Percentiles rank a stretch among this genome's conserved stretches.
phyloP scores from a whole-genome alignment of 2,888 invertebrate genomes.

The Acanthococcus lagerstroemiae region DNA sequence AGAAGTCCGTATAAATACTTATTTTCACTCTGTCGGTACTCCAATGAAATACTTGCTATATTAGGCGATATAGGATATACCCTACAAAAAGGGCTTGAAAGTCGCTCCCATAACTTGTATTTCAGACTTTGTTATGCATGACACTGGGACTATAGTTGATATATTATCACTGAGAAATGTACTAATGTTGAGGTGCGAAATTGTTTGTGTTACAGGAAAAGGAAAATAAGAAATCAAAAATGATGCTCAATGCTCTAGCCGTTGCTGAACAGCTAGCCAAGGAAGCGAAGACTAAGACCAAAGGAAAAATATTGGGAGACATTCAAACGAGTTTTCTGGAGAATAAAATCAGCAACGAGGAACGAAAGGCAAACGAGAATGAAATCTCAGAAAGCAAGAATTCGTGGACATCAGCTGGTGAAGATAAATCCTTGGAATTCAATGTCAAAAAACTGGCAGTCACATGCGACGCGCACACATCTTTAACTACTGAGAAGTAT shows the following conservation, averaged over 20 bases:
- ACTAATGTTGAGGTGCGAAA: neutral
- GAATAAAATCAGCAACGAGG: neutral
- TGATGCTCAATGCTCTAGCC: constrained; percentile 63
- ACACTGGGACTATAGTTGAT: neutral
- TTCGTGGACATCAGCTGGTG: too few relatives aligned
- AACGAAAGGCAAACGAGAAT: neutral
- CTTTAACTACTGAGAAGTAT: constrained; percentile 7
- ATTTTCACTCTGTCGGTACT: too few relatives aligned
- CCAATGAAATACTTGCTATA: too few relatives aligned
- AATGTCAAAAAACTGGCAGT: neutral
- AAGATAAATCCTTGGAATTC: neutral
- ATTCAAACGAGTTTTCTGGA: neutral
- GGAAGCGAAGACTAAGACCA: constrained; percentile 47
- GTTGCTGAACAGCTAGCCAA: constrained; percentile 60
- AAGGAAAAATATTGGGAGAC: constrained; percentile 33
- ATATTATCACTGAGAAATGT: neutral
- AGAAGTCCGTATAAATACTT: constrained; percentile 43
- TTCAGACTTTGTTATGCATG: too few relatives aligned
- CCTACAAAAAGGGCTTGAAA: too few relatives aligned
- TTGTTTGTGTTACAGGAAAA: constrained; percentile 3
- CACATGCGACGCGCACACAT: constrained; percentile 1
- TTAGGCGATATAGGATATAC: too few relatives aligned
- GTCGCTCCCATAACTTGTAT: too few relatives aligned
- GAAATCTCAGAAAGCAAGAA: neutral
- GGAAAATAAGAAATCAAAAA: constrained; percentile 51